Conservation (phyloP, 2,888 invertebrate species). For the Agriotes lineatus region DNA sequence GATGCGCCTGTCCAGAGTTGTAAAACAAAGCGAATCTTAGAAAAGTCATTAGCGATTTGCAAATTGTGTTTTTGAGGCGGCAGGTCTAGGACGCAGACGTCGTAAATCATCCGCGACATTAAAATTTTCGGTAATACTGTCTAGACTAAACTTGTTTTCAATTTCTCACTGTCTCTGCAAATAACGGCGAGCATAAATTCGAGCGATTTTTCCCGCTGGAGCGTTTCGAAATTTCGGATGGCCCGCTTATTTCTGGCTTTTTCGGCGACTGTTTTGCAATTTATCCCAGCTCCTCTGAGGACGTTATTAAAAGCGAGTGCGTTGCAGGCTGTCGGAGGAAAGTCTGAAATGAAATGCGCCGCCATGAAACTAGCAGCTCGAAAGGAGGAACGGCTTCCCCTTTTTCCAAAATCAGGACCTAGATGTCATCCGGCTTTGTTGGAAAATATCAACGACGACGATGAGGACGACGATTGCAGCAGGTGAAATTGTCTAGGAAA, state of each 20-base stretch:
- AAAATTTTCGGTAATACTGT: constrained; percentile 47
- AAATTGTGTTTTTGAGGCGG: constrained; percentile 45
- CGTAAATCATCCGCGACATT: constrained; percentile 49
- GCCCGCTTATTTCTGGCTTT: background rate
- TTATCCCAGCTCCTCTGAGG: background rate
- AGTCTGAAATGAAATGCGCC: constrained; percentile 56
- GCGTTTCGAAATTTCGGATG: background rate
- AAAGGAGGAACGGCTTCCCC: constrained; percentile 45
- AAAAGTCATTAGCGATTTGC: constrained; percentile 41
- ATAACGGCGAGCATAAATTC: constrained; percentile 30
- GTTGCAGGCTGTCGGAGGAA: constrained; percentile 26
- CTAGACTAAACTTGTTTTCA: constrained; percentile 45
- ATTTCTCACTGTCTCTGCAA: constrained; percentile 40
- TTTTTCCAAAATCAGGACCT: constrained; percentile 30
- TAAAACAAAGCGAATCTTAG: constrained; percentile 35
- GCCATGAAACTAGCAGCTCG: constrained; percentile 55
- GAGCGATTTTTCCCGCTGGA: background rate
- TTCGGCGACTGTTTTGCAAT: background rate
- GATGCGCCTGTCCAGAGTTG: constrained; percentile 23
- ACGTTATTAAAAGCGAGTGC: background rate
- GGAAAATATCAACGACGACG: constrained; percentile 8
- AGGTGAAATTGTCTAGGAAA: background rate
- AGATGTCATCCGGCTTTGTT: constrained; percentile 30
- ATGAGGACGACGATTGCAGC: background rate
- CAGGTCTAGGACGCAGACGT: constrained; percentile 50